Evolutionary conservation across 2,113 vertebrate species (phyloP), one percentile per base, ranked within the genome.

Genomic region (Willisornis vidua): DNA sequence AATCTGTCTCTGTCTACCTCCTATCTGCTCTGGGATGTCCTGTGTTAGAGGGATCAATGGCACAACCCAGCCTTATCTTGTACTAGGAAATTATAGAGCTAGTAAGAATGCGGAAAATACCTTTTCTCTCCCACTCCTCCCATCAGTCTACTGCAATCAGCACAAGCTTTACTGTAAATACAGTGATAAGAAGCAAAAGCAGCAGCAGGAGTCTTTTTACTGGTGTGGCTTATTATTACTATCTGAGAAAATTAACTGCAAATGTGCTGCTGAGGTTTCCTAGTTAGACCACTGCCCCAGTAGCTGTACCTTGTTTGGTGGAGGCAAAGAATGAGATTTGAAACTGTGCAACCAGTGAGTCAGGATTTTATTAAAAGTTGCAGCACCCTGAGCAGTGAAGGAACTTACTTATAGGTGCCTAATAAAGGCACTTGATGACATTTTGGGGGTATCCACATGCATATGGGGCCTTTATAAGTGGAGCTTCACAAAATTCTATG

Each of bases 11-110:
- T 79, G 3, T 25, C 54, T 49, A 10, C 52, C 52, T 85, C 35
- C 66, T 17, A 14, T 26, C 46, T 91, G 43, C 71, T 37, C 48
- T 1, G 10, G 26, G 49, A 81, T 45, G 63, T 58, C 75, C 90
- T 59, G 55, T 4, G 4, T 70, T 83, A 59, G 49, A 80, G 75
- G 25, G 52, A 71, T 92, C 85, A 87, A 19, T 48, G 57, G 61
- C 55, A 66, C 1, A 18, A 78, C n/a, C 61, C n/a, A 41, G 25
- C 45, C 85, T 90, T 93, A 90, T 65, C 88, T 92, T 6, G 3
- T 57, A 35, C 83, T 85, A 46, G 68, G 70, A 90, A 94, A 86
- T 81, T 55, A 90, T 48, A 90, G 83, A 85, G 73, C 82, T 86
- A 57, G 67, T 61, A 63, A 43, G 88, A 93, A 78, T 41, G 39